Evolutionary conservation across 2,113 vertebrate species (phyloP).

Genomic region (Peucedramus taeniatus): DNA sequence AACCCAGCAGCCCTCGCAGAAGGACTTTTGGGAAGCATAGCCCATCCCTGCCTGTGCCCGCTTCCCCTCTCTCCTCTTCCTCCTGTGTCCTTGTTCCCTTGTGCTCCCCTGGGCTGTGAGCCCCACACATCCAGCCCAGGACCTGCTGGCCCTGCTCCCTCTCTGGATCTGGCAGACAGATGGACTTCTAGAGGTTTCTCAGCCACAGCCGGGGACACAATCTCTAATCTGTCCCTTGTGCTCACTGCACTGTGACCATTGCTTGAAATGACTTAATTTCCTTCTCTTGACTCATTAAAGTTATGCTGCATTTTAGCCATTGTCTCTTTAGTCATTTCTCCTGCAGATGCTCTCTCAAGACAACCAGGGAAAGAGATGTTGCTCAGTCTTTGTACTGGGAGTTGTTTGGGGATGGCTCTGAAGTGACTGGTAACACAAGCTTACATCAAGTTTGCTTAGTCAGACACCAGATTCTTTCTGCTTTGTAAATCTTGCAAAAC

Average conservation of each 20-base stretch:
- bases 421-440: background rate
- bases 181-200: background rate
- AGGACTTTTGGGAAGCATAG: background rate
- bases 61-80: background rate
- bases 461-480: background rate
- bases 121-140: accelerated
- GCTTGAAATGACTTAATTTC: accelerated
- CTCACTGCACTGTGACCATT: accelerated
- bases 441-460: background rate
- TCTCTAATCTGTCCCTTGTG: background rate
- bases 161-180: background rate
- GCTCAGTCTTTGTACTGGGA: background rate
- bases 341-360: background rate
- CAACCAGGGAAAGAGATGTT: background rate
- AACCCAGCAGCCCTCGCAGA: background rate
- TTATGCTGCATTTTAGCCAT: background rate
- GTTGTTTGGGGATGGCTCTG: background rate
- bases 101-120: background rate
- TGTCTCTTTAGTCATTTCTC: background rate
- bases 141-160: background rate
- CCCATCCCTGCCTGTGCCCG: background rate
- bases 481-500: background rate
- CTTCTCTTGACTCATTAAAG: background rate
- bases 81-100: background rate
- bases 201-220: no score